These are phyloP conservation scores for Aphidius ervi DNA, from an alignment of 1,140 invertebrate genomes.

Conservation along the genomic window DNA sequence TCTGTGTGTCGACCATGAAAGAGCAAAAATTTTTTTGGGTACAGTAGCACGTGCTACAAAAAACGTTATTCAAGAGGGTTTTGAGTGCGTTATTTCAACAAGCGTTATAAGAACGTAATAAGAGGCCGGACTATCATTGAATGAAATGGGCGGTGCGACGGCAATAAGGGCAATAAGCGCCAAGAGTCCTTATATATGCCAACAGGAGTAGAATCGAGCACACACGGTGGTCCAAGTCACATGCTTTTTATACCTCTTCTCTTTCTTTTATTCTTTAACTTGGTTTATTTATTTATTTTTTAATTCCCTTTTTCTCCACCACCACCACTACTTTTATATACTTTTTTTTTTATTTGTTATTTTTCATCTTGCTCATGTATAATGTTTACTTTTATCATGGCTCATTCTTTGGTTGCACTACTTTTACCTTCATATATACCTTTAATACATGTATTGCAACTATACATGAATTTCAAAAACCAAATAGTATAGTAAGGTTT, in stretches of 20 bases:
- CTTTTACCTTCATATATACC: too few relatives aligned
- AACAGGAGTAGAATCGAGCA: constrained; percentile 19
- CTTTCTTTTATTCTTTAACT: constrained; percentile 11
- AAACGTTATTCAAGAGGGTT: constrained; percentile 12
- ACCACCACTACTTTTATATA: not conserved
- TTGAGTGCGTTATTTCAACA: constrained; percentile 28
- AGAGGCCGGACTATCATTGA: constrained; percentile 54
- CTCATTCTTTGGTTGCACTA: too few relatives aligned
- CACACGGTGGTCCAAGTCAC: constrained; percentile 24
- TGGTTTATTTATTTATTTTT: not conserved
- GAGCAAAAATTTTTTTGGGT: constrained; percentile 4
- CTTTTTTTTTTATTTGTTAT: too few relatives aligned
- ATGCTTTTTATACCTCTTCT: constrained; percentile 16
- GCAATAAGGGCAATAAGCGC: constrained; percentile 39
- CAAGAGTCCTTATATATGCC: constrained; percentile 27
- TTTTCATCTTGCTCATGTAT: constrained; percentile 3
- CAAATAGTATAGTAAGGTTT: too few relatives aligned
- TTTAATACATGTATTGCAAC: too few relatives aligned
- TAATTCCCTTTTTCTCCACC: not conserved
- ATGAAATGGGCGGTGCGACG: constrained; percentile 47
- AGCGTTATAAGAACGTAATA: constrained; percentile 53
- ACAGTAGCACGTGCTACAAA: constrained; percentile 24
- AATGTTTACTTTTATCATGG: too few relatives aligned
- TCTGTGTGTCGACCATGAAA: not conserved
- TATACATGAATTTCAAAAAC: too few relatives aligned